Evolutionary conservation across 2,113 vertebrate genomes (phyloP).

Genomic region (Aepyceros melampus): DNA sequence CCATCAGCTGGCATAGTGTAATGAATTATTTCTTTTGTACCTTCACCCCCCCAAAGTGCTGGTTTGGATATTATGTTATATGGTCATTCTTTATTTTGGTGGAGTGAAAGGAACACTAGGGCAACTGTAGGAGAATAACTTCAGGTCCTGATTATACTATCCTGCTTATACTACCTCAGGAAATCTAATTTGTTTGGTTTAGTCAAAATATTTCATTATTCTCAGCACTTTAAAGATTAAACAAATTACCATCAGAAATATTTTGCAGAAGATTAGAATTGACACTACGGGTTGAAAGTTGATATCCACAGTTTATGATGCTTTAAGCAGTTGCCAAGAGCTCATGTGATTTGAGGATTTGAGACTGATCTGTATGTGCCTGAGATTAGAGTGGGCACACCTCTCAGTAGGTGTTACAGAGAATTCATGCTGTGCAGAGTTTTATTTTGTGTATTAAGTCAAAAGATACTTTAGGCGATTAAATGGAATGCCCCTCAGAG

Average conservation of each 20-base stretch:
- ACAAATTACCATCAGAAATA: background rate
- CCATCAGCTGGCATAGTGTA: background rate
- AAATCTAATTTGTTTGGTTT: background rate
- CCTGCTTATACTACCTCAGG: background rate
- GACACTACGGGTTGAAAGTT: background rate
- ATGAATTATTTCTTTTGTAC: background rate
- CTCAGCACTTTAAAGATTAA: background rate
- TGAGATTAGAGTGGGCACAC: background rate
- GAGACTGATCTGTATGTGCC: background rate
- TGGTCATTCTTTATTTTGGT: background rate
- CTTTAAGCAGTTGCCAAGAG: background rate
- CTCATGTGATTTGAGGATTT: background rate
- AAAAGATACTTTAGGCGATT: background rate
- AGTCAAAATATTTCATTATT: background rate
- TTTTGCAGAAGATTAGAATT: background rate
- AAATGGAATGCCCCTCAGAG: background rate
- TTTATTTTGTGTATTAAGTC: background rate
- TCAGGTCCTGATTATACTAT: background rate
- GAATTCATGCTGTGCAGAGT: background rate
- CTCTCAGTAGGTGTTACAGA: background rate
- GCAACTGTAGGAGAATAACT: background rate
- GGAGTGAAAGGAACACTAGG: background rate
- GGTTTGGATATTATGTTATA: background rate
- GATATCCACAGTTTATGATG: background rate
- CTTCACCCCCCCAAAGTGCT: background rate